Evolutionary conservation across 2,797 vertebrate species (phyloP), one percentile per base, ranked within the genome.

Genomic region (Manis pentadactyla): DNA sequence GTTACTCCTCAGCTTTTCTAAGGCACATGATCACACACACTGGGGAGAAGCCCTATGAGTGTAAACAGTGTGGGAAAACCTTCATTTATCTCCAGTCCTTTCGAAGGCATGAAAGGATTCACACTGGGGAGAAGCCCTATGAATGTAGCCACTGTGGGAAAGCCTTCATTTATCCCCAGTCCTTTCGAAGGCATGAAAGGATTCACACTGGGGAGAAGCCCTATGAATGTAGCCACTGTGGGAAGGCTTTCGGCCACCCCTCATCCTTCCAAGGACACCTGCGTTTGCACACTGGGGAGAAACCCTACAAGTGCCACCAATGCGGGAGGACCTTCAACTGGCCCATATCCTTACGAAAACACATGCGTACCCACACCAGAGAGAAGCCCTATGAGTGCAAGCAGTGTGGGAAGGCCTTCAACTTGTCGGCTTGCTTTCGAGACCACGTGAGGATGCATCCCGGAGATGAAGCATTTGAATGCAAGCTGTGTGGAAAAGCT

Each of bases 271-370:
- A 42, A 12, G 74, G 94, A 21, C 97, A 97, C 18, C 61, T 85
- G 74, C 84, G 96, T 46, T 77, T 93, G 5, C 95, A 95, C 59
- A 96, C 97, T 0, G 96, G 97, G 49, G 97, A 97, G 90, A 97
- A 97, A n/a, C 95, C 97, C 3, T 97, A 97, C 2, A 31, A 63
- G 18, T 97, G 97, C 51, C 71, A 25, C 55, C 95, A 94, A 3
- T 98, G 97, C n/a, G 94, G 91, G 3, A 97, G 97, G 63, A 93
- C 87, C 21, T 96, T 96, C 61, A 92, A 73, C 17, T 96, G 90
- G 78, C 78, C 68, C 23, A 69, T 93, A 21, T 88, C 93, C 53
- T 93, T 95, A 19, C 42, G 90, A 29, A 93, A 84, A 34, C 96
- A 95, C 17, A 42, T 51, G 73, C 46, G 71, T 17, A 92, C 88